Conservation (phyloP, 2,113 vertebrate genomes). For the Rhea americana region DNA sequence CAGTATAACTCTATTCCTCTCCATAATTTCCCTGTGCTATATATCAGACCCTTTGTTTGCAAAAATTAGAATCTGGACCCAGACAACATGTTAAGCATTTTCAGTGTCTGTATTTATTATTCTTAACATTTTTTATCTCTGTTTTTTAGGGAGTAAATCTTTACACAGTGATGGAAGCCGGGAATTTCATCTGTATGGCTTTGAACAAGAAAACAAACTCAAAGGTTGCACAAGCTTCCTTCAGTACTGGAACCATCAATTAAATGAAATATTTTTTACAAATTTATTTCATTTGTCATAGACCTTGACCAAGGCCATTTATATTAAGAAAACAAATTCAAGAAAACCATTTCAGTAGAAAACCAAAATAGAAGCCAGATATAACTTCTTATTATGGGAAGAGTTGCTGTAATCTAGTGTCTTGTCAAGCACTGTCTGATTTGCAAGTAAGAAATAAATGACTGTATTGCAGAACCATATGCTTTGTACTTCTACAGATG, state of each 20-base stretch:
- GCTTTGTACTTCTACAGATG: background rate
- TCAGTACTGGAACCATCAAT: slow-evolving; percentile 49
- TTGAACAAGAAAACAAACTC: slow-evolving; percentile 89
- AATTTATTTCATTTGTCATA: slow-evolving; percentile 9
- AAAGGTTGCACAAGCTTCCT: slow-evolving; percentile 87
- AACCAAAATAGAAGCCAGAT: background rate
- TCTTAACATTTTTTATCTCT: background rate
- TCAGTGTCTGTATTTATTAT: background rate
- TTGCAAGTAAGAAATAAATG: slow-evolving; percentile 22
- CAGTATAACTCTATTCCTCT: background rate
- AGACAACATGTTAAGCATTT: background rate
- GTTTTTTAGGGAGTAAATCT: slow-evolving; percentile 88
- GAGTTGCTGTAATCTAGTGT: background rate
- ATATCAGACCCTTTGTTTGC: background rate
- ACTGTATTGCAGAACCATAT: background rate
- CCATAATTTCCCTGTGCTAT: background rate
- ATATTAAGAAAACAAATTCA: background rate
- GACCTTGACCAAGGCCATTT: background rate
- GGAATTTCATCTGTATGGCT: slow-evolving; percentile 90
- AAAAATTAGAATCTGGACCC: background rate
- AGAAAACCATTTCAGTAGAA: background rate
- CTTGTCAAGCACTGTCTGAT: background rate
- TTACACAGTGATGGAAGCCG: slow-evolving; percentile 86
- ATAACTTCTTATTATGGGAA: background rate
- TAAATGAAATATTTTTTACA: slow-evolving; percentile 5